Evolutionary conservation across 2,888 invertebrate species (phyloP).

Genomic region (Dryomyza anilis): DNA sequence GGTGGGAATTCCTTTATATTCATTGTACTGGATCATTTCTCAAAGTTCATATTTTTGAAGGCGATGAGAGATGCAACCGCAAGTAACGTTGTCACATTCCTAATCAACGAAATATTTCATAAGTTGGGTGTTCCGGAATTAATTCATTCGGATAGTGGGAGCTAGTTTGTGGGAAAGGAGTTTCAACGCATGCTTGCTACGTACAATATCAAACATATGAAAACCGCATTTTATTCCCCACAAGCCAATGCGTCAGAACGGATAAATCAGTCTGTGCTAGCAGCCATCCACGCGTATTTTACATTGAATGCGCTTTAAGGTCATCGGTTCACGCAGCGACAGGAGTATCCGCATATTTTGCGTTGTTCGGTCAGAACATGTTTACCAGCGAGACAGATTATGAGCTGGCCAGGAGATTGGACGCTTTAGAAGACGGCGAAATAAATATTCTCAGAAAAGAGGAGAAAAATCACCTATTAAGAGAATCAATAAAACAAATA

Average conservation of each 20-base stretch:
- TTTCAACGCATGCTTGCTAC: slow-evolving; percentile 26
- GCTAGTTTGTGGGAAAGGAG: slow-evolving; percentile 2
- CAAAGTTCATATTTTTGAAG: no score
- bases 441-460: not conserved
- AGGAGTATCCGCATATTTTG: slow-evolving; percentile 9
- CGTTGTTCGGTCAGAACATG: slow-evolving; percentile 13
- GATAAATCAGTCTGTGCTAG: no score
- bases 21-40: no score
- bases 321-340: not conserved
- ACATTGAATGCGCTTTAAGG: not conserved
- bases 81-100: not conserved
- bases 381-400: slow-evolving; percentile 11
- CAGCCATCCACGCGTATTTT: slow-evolving; percentile 13
- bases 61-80: no score
- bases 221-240: no score
- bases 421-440: slow-evolving; percentile 2
- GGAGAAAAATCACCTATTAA: not conserved
- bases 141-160: not conserved
- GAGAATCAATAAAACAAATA: not conserved
- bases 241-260: no score
- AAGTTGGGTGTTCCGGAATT: no score
- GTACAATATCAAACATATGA: slow-evolving; percentile 29
- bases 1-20: no score
- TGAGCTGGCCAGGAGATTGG: not conserved
- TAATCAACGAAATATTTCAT: not conserved